Evolutionary conservation across 2,113 vertebrate species (phyloP), one percentile per base, ranked within the genome.

Genomic region (Petrocephalus zakoni): DNA sequence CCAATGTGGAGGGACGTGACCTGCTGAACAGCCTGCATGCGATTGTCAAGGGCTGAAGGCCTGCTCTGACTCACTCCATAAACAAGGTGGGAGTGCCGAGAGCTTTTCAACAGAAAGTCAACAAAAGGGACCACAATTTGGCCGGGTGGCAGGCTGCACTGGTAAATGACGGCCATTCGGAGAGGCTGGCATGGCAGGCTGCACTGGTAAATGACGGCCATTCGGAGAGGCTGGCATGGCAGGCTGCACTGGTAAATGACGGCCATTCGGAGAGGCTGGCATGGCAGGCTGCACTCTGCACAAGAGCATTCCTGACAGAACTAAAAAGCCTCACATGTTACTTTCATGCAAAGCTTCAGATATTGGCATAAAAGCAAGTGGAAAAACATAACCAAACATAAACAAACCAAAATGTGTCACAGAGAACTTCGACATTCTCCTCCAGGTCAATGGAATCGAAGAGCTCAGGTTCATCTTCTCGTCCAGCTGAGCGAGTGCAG

Each of bases 361-460:
- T 64, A 9, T n/a, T 25, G 8, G 22, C 58, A 25, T n/a, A 2
- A 61, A 61, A 61, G 9, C 61, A 29, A 25, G 61, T 13, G 9
- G 61, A 29, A 68, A 29, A 29, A 29, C 61, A 68, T 37, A 87
- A 87, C 85, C 37, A 21, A 89, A n/a, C n/a, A n/a, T n/a, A n/a
- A n/a, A n/a, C n/a, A n/a, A 17, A 34, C 29, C n/a, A 4, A 1
- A 34, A 86, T 86, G 52, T 37, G 5, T 52, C 15, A 6, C n/a
- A 7, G 37, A 86, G 52, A 17, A 55, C 52, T 86, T 56, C 91
- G 91, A 92, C 90, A 84, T 91, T 92, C 89, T 92, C 92, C 88
- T 95, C 96, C 96, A 97, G 94, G 95, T 95, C 95, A 95, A 95
- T 96, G 96, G 96, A 97, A 97, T 97, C 96, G 95, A 95, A 88